Evolutionary conservation across 2,888 invertebrate genomes (phyloP).

Genomic region (Mesorhabditis belari): DNA sequence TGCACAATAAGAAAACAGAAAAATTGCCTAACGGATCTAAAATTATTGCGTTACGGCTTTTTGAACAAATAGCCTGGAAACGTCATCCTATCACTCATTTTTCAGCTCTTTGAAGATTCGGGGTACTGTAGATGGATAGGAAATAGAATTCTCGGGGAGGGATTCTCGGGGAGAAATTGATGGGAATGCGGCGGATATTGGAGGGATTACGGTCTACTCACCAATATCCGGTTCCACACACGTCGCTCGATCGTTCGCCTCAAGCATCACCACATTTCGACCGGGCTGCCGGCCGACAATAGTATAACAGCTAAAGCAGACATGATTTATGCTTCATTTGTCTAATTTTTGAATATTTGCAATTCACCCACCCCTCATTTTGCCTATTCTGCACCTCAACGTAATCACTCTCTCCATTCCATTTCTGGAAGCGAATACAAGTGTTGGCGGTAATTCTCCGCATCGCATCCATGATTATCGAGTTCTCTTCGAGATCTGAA

Average conservation of each 20-base stretch:
- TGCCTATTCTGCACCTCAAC: slow-evolving; percentile 39
- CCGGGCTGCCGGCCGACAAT: slow-evolving; percentile 40
- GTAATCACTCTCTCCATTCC: slow-evolving; percentile 33
- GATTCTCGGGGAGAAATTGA: too few species aligned
- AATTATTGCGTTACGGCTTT: too few species aligned
- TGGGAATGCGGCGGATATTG: too few species aligned
- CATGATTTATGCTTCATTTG: neutral
- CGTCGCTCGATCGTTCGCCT: slow-evolving; percentile 38
- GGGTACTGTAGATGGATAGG: too few species aligned
- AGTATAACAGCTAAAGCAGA: slow-evolving; percentile 40
- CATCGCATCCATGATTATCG: slow-evolving; percentile 37
- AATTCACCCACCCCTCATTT: slow-evolving; percentile 33
- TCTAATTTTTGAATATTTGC: neutral
- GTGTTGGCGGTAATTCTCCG: slow-evolving; percentile 35
- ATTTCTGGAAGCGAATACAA: slow-evolving; percentile 33
- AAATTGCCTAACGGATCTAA: too few species aligned
- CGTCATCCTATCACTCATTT: too few species aligned
- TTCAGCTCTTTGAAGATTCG: too few species aligned
- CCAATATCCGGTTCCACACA: slow-evolving; percentile 22
- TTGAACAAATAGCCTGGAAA: too few species aligned
- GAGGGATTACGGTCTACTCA: too few species aligned
- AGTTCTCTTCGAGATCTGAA: slow-evolving; percentile 29
- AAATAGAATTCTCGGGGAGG: too few species aligned
- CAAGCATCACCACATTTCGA: slow-evolving; percentile 46
- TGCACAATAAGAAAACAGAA: too few species aligned